Base-by-base conservation (phyloP, 2,113 vertebrate genomes). In the Saccopteryx leptura region DNA sequence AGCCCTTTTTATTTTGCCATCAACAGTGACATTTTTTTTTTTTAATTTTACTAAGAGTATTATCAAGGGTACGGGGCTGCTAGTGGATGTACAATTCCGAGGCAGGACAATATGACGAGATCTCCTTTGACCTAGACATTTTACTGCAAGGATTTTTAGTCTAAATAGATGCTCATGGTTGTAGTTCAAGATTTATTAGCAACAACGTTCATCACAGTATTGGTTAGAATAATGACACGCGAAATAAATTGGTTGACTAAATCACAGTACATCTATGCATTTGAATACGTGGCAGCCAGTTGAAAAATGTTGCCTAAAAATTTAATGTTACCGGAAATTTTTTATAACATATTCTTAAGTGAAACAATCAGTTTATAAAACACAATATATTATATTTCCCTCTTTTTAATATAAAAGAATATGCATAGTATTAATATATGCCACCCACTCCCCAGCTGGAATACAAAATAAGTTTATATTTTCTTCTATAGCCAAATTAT, bases 341-440 rank as follows among this genome's bases (percentile, higher is more conserved):
- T 61, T 65, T 69, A n/a, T 87, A 54, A 56, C 75, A 52, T 54
- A 76, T 46, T 87, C 78, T 66, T 90, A 63, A 92, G 13, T 66
- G 48, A 96, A 93, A 91, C 54, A 75, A 76, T 80, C 28, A 46
- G 26, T 6, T 76, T 76, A 86, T 52, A 88, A 95, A 97, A 76
- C 82, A 87, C 69, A 71, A 66, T 90, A 54, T n/a, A 52, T 94
- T 48, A 0, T 81, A 68, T n/a, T 92, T 85, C 46, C 48, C 39
- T 68, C 46, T 69, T 65, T 60, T 63, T 79, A 52, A 26, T 21
- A 28, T 72, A 63, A 86, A 63, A 86, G 15, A 65, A 72, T 85
- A 78, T 74, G 56, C 88, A 31, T 84, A 79, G 87, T 68, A 86
- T 94, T 91, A 91, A 74, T 56, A 72, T 28, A 7, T 63, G 11